phyloP scores from a whole-genome alignment of 2,797 vertebrate genomes.

The Characodon lateralis region DNA sequence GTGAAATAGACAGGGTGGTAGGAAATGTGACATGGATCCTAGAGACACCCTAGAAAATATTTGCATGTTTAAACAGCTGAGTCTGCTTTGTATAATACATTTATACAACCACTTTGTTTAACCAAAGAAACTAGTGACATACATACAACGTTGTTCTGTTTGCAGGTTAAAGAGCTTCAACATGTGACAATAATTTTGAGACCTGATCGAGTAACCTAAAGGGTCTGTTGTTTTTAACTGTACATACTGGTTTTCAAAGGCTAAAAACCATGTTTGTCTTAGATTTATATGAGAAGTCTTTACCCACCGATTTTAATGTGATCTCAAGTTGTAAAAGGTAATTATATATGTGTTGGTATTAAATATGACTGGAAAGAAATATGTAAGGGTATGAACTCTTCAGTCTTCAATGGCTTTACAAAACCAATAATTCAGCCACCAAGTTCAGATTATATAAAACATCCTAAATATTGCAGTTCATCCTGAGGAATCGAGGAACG shows the following conservation, averaged over 20 bases:
- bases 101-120: too few relatives aligned
- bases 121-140: neutral
- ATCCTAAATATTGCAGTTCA: too few relatives aligned
- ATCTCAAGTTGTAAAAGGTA: neutral
- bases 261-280: neutral
- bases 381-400: neutral
- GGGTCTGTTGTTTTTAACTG: neutral
- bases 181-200: neutral
- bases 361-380: neutral
- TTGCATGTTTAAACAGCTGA: too few relatives aligned
- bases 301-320: neutral
- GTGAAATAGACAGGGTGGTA: too few relatives aligned
- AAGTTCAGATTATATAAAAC: neutral
- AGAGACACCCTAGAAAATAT: too few relatives aligned
- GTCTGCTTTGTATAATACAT: too few relatives aligned
- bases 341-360: neutral
- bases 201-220: neutral
- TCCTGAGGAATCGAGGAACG: too few relatives aligned
- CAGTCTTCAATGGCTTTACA: neutral
- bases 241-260: neutral
- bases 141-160: neutral
- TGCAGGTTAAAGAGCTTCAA: neutral
- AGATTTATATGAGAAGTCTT: neutral
- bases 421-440: neutral
- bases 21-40: too few relatives aligned